These are phyloP conservation scores for Emys orbicularis DNA, from an alignment of 2,797 vertebrate genomes.

Conservation along the genomic window DNA sequence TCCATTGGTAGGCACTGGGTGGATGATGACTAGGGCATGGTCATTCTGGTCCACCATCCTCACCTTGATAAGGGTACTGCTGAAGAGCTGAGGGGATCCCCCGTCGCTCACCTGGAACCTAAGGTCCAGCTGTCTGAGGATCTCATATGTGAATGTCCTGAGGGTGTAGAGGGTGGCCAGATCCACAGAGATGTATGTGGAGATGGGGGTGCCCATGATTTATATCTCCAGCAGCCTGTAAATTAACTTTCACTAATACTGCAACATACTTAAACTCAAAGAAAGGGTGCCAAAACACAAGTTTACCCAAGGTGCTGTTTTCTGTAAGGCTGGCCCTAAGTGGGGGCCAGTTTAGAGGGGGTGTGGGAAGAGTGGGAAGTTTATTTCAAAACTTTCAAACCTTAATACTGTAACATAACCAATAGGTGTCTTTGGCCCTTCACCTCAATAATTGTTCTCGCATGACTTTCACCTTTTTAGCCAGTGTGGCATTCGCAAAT, in stretches of 20 bases:
- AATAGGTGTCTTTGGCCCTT: neutral
- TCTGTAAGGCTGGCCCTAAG: neutral
- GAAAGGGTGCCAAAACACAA: neutral
- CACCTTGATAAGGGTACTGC: constrained; percentile 89
- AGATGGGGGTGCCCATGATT: constrained; percentile 88
- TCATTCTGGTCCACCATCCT: constrained; percentile 95
- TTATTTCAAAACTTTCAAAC: neutral
- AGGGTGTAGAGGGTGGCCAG: constrained; percentile 92
- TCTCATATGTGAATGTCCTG: constrained; percentile 94
- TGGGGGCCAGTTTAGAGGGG: neutral
- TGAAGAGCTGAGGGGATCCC: constrained; percentile 92
- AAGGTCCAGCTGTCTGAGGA: constrained; percentile 90
- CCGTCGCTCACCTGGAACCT: constrained; percentile 92
- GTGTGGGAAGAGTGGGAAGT: neutral
- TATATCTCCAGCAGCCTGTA: constrained; percentile 90
- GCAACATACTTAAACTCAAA: neutral
- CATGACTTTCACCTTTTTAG: neutral
- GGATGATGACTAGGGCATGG: constrained; percentile 89
- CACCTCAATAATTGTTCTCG: neutral
- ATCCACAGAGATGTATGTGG: constrained; percentile 93
- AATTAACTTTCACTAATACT: constrained; percentile 80
- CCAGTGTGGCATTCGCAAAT: neutral
- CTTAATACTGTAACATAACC: neutral
- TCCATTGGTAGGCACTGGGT: constrained; percentile 89
- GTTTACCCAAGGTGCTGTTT: neutral